phyloP scores from a whole-genome alignment of 35 echinoderm and acorn worm species.

The Heliocidaris tuberculata region DNA sequence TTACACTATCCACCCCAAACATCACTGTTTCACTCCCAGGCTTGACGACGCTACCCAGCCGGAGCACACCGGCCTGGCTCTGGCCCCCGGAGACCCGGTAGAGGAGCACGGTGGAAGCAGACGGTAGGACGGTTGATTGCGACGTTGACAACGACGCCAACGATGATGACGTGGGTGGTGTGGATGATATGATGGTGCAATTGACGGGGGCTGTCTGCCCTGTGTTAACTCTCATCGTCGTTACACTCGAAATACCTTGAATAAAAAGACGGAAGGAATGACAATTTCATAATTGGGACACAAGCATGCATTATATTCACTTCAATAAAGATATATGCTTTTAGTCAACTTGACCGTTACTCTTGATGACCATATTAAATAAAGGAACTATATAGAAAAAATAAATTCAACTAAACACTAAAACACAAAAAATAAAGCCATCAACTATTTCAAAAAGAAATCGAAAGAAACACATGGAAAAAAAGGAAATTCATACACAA shows the following conservation, averaged over 20 bases:
- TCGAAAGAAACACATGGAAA: too few relatives aligned
- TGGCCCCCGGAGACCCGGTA: neutral
- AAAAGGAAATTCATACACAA: too few relatives aligned
- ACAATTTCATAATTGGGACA: neutral
- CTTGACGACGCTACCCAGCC: neutral
- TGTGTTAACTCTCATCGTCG: neutral
- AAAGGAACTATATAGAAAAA: too few relatives aligned
- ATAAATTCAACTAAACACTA: too few relatives aligned
- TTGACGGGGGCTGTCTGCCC: conserved; percentile 18
- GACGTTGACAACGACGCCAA: neutral
- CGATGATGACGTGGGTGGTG: neutral
- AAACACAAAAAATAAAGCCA: too few relatives aligned
- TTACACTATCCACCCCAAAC: conserved; percentile 22
- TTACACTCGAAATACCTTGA: conserved; percentile 29
- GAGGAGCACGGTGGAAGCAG: conserved; percentile 23
- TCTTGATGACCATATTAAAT: too few relatives aligned
- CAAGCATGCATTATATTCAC: neutral
- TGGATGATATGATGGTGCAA: conserved; percentile 1
- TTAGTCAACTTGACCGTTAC: too few relatives aligned
- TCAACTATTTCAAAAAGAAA: too few relatives aligned
- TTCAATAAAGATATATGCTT: too few relatives aligned
- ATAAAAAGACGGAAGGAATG: neutral
- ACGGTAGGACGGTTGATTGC: neutral
- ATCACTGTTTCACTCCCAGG: neutral
- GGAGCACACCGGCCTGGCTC: conserved; percentile 6